phyloP scores from a whole-genome alignment of 2,797 vertebrate genomes.

The Dicrostonyx torquatus region DNA sequence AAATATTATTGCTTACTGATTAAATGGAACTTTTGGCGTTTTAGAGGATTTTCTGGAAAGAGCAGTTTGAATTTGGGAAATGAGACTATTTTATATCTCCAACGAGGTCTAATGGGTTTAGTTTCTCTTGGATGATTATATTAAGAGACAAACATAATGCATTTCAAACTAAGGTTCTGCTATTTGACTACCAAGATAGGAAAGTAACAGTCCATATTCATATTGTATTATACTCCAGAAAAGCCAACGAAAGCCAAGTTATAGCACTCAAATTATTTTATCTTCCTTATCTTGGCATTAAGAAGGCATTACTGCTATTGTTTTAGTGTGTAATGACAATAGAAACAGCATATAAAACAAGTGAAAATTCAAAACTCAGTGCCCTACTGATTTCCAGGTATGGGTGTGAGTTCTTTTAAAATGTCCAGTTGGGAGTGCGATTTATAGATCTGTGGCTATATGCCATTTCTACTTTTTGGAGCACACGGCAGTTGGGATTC shows the following conservation, averaged over 20 bases:
- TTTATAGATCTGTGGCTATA: slow-evolving; percentile 25
- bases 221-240: background rate
- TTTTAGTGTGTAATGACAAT: background rate
- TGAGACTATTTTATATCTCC: slow-evolving; percentile 14
- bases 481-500: no score
- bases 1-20: slow-evolving; percentile 53
- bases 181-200: background rate
- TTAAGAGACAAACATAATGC: slow-evolving; percentile 30
- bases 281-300: slow-evolving; percentile 42
- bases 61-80: slow-evolving; percentile 56
- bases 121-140: slow-evolving; percentile 1
- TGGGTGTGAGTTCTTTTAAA: background rate
- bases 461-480: slow-evolving; percentile 49
- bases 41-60: slow-evolving; percentile 42
- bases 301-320: background rate
- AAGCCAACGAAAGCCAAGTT: background rate
- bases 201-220: background rate
- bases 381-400: background rate
- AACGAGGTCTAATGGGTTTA: slow-evolving; percentile 29
- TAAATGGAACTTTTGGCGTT: slow-evolving; percentile 66
- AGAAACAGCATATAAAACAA: slow-evolving; percentile 14
- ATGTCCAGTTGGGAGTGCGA: background rate
- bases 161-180: slow-evolving; percentile 38
- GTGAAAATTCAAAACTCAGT: background rate
- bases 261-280: slow-evolving; percentile 36